phyloP scores from a whole-genome alignment of 2,888 invertebrate species.

The Eupeodes luniger region DNA sequence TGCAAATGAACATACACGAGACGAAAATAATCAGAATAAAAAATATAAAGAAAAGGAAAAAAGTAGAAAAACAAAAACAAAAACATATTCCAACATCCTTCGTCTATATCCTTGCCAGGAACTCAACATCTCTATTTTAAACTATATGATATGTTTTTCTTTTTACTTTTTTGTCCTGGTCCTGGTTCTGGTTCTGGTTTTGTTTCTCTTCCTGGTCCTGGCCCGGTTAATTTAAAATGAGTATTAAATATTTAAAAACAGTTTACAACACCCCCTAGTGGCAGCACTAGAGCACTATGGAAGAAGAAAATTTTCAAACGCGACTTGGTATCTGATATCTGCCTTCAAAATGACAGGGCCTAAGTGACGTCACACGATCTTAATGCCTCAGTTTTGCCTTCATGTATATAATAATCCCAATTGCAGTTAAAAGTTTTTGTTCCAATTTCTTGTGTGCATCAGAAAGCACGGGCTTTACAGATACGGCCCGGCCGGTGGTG shows the following conservation, averaged over 20 bases:
- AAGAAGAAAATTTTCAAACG: too few species aligned
- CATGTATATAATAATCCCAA: slow-evolving; percentile 58
- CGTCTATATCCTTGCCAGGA: neutral
- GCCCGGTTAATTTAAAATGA: slow-evolving; percentile 58
- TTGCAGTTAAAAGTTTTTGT: slow-evolving; percentile 72
- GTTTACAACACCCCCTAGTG: slow-evolving; percentile 61
- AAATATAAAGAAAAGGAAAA: neutral
- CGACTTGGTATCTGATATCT: slow-evolving; percentile 7
- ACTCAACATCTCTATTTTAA: slow-evolving; percentile 10
- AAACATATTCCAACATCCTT: neutral
- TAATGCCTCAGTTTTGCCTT: slow-evolving; percentile 27
- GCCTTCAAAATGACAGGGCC: slow-evolving; percentile 38
- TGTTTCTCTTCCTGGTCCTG: neutral
- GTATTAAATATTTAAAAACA: slow-evolving; percentile 70
- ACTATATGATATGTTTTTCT: neutral
- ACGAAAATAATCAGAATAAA: slow-evolving; percentile 49
- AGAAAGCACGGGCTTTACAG: neutral
- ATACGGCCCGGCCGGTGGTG: too few species aligned
- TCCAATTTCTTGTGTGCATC: slow-evolving; percentile 51
- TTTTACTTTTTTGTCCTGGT: neutral
- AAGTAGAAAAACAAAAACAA: neutral
- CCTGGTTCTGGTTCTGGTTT: too few species aligned
- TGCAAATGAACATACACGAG: slow-evolving; percentile 47
- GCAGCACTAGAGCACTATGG: neutral
- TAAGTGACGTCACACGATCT: slow-evolving; percentile 26